Evolutionary conservation across 2,113 vertebrate genomes (phyloP).

Genomic region (Shinisaurus crocodilurus): DNA sequence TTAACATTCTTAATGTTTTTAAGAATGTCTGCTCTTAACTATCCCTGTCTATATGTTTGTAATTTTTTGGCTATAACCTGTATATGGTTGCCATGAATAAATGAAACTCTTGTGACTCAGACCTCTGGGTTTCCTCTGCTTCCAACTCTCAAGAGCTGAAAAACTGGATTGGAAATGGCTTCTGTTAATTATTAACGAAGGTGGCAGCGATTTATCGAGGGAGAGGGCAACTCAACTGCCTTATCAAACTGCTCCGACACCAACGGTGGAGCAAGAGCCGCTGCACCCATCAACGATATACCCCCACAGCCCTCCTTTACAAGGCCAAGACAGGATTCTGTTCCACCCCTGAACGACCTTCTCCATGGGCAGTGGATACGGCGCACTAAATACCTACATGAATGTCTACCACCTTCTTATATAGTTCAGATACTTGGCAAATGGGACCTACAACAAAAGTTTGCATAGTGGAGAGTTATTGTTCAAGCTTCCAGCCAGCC

Average conservation of each 20-base stretch:
- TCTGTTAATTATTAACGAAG: conserved; percentile 22
- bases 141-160: neutral
- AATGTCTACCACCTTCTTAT: neutral
- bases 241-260: neutral
- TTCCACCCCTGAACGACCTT: neutral
- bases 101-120: too few species aligned
- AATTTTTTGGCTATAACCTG: too few species aligned
- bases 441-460: neutral
- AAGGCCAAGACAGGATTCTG: neutral
- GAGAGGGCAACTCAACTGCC: neutral
- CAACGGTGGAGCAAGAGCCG: neutral
- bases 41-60: too few species aligned
- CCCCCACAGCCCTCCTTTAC: neutral
- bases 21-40: too few species aligned
- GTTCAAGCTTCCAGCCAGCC: neutral
- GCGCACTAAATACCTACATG: neutral
- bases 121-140: too few species aligned
- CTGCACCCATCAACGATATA: neutral
- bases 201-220: neutral
- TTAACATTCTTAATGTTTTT: too few species aligned
- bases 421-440: neutral
- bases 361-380: neutral
- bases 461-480: neutral
- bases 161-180: neutral
- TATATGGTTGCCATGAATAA: too few species aligned